These are phyloP conservation scores for Margaritifera margaritifera DNA, from an alignment of 2,888 invertebrate genomes.

Conservation along the genomic window DNA sequence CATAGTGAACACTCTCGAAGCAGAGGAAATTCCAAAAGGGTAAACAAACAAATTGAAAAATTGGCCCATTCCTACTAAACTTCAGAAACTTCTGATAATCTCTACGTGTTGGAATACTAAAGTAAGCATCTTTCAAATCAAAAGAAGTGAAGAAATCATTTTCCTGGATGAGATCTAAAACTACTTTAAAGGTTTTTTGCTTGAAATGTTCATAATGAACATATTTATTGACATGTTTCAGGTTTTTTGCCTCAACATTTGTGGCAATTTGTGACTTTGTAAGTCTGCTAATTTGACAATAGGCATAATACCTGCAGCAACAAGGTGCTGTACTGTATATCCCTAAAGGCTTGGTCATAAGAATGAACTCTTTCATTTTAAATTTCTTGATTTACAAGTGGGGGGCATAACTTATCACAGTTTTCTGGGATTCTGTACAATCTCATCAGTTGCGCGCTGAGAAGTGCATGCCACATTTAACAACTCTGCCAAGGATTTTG, in stretches of 20 bases:
- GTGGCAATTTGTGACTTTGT: no score
- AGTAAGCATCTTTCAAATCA: constrained; percentile 8
- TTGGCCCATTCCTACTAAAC: constrained; percentile 4
- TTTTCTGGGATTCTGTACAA: no score
- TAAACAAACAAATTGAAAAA: neutral
- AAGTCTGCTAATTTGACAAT: no score
- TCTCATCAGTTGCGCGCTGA: no score
- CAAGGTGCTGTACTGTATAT: no score
- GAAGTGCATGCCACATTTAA: no score
- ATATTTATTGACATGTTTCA: constrained; percentile 9
- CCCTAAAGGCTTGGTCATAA: no score
- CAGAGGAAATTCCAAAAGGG: neutral
- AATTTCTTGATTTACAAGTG: no score
- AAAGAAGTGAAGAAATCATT: neutral
- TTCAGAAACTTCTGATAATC: constrained; percentile 6
- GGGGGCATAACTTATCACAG: no score
- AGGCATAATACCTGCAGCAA: no score
- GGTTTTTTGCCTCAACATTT: neutral
- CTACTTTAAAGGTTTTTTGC: constrained; percentile 8
- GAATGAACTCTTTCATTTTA: no score
- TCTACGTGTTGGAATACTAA: neutral
- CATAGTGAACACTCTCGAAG: neutral
- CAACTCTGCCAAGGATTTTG: no score
- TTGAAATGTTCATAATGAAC: constrained; percentile 13
- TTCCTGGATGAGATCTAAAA: neutral